Evolutionary conservation across 2,113 vertebrate genomes (phyloP).

Genomic region (Nibea albiflora): DNA sequence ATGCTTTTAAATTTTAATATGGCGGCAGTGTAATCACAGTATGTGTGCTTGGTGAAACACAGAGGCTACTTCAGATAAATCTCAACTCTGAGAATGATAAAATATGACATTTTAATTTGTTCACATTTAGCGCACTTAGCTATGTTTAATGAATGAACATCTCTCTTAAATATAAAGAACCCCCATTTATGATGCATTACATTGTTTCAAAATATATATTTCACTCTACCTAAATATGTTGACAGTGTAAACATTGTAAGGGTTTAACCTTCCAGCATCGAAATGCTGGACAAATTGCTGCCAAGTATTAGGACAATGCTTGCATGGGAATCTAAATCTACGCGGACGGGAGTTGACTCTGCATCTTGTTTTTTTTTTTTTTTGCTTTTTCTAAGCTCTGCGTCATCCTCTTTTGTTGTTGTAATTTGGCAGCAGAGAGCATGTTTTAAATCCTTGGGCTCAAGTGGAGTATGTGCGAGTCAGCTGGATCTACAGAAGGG

Average conservation of each 20-base stretch:
- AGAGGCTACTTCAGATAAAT: too few species aligned
- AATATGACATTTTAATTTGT: not conserved
- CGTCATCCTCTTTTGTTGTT: constrained; percentile 16
- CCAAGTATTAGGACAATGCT: not conserved
- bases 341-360: not conserved
- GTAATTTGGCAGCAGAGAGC: constrained; percentile 25
- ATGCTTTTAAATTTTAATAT: not conserved
- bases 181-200: not conserved
- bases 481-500: constrained; percentile 49
- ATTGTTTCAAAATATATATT: not conserved
- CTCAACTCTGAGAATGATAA: not conserved
- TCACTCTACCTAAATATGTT: not conserved
- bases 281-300: not conserved
- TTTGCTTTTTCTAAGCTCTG: constrained; percentile 3
- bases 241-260: not conserved
- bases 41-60: not conserved
- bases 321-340: not conserved
- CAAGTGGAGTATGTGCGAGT: constrained; percentile 21
- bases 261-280: not conserved
- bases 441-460: constrained; percentile 30
- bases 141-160: not conserved
- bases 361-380: constrained; percentile 19
- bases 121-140: not conserved
- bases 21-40: not conserved
- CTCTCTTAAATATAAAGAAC: not conserved